Conservation (phyloP, 2,888 invertebrate genomes). For the Melinaea marsaeus region DNA sequence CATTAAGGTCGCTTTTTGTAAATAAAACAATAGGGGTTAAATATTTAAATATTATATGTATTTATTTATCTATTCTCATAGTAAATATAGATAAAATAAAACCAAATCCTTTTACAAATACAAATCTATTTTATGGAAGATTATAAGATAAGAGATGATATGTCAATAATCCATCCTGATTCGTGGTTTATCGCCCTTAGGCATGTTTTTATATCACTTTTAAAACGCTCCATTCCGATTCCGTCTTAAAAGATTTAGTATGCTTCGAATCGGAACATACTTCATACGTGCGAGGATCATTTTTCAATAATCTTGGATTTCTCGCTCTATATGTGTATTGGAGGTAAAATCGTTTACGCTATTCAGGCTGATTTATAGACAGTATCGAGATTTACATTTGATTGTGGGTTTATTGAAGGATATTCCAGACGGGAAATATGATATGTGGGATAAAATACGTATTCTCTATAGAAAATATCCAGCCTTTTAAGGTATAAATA, state of each 20-base stretch:
- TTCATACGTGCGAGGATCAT: slow-evolving; percentile 46
- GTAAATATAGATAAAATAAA: too few relatives aligned
- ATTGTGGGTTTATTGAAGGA: slow-evolving; percentile 3
- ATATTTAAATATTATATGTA: too few relatives aligned
- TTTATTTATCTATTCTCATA: too few relatives aligned
- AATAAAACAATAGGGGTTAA: too few relatives aligned
- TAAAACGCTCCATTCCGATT: slow-evolving; percentile 37
- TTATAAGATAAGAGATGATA: not conserved
- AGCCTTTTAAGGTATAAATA: too few relatives aligned
- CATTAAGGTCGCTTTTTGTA: too few relatives aligned
- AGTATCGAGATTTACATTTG: slow-evolving; percentile 5
- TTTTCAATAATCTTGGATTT: slow-evolving; percentile 61
- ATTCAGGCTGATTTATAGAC: slow-evolving; percentile 4
- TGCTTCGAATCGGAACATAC: slow-evolving; percentile 51
- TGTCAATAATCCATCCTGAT: not conserved
- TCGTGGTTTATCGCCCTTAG: slow-evolving; percentile 6
- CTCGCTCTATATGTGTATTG: slow-evolving; percentile 40
- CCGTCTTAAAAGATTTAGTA: slow-evolving; percentile 47
- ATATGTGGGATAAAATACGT: not conserved
- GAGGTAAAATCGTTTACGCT: slow-evolving; percentile 27
- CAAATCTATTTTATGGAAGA: not conserved
- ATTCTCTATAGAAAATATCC: too few relatives aligned
- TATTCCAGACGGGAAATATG: not conserved
- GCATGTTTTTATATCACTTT: slow-evolving; percentile 42
- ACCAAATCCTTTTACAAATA: too few relatives aligned